Conservation (phyloP, 2,888 invertebrate genomes). For the Ichneumoninae sp. region DNA sequence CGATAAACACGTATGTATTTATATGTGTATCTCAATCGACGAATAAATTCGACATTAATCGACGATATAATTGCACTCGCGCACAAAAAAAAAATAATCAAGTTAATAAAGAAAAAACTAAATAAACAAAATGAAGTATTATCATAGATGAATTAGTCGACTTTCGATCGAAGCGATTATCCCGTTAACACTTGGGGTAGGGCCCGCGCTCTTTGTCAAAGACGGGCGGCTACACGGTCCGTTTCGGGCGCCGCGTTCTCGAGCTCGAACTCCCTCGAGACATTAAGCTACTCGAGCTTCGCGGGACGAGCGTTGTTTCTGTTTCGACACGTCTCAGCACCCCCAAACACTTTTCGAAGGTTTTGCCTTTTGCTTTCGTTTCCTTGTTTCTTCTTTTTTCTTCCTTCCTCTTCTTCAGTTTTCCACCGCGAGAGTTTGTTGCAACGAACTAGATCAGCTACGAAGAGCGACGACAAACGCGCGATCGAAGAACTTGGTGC, state of each 20-base stretch:
- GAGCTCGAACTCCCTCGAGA: slow-evolving; percentile 59
- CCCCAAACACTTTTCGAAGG: neutral
- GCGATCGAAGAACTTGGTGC: slow-evolving; percentile 27
- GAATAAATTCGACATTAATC: slow-evolving; percentile 29
- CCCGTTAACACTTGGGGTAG: slow-evolving; percentile 44
- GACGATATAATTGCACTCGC: slow-evolving; percentile 74
- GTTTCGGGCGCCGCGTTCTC: slow-evolving; percentile 59
- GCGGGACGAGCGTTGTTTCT: slow-evolving; percentile 9
- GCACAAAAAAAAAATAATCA: slow-evolving; percentile 67
- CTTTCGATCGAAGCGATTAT: slow-evolving; percentile 28
- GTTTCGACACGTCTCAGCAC: slow-evolving; percentile 3
- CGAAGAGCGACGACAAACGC: slow-evolving; percentile 9
- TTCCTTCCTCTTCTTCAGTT: neutral
- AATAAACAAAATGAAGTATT: slow-evolving; percentile 51
- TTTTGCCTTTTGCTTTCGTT: slow-evolving; percentile 26
- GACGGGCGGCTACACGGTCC: slow-evolving; percentile 67
- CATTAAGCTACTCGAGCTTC: slow-evolving; percentile 60
- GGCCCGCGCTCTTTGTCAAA: slow-evolving; percentile 48
- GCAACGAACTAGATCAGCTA: slow-evolving; percentile 10
- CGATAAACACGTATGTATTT: slow-evolving; percentile 39
- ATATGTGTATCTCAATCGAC: slow-evolving; percentile 25
- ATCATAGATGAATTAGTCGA: slow-evolving; percentile 15
- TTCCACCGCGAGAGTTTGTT: slow-evolving; percentile 27
- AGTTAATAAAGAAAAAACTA: neutral
- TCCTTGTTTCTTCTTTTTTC: slow-evolving; percentile 22